Evolutionary conservation across 2,888 invertebrate genomes (phyloP), one percentile per base, ranked within the genome.

Genomic region (Drosophila borealis): DNA sequence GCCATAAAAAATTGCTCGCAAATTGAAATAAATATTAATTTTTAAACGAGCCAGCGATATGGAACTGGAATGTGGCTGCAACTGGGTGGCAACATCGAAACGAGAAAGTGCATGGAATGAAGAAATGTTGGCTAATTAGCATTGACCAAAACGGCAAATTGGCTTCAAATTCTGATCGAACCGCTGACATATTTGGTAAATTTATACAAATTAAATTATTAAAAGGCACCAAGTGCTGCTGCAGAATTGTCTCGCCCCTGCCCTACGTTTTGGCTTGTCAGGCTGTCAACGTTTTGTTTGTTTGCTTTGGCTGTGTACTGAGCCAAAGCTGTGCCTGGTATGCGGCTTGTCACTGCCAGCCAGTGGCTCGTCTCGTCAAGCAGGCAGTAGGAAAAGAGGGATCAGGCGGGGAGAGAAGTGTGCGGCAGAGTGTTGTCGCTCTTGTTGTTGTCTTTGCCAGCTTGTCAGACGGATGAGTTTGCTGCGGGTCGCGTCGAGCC

Each of bases 151-250:
- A 19, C 14, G 33, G 61, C 50, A 73, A 69, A 77, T 57, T 60
- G 59, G 65, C 19, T n/a, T 34, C 63, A 65, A 78, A 65, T 83
- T 29, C 2, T 78, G 86, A 83, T 68, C 68, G 78, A 66, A 64
- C 60, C 53, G 62, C 48, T 70, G 84, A 87, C 84, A 79, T 83
- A 79, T 87, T 87, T 77, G 75, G 88, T 77, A 78, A 87, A 87
- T 83, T 87, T 87, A 81, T 78, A 83, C 88, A 83, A 87, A 84
- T 83, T 87, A 84, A 87, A 87, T 83, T 84, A 84, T 83, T 77
- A 80, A 79, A 79, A 79, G 45, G 49, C 44, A 51, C 44, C 48
- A 19, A 57, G 46, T 33, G 17, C 21, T 14, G 33, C 34, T 13
- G 34, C 10, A 10, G 11, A 19, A 25, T 13, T 42, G 37, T 39